Conservation (phyloP, 2,797 vertebrate genomes). For the Schizothorax lantsangensis region DNA sequence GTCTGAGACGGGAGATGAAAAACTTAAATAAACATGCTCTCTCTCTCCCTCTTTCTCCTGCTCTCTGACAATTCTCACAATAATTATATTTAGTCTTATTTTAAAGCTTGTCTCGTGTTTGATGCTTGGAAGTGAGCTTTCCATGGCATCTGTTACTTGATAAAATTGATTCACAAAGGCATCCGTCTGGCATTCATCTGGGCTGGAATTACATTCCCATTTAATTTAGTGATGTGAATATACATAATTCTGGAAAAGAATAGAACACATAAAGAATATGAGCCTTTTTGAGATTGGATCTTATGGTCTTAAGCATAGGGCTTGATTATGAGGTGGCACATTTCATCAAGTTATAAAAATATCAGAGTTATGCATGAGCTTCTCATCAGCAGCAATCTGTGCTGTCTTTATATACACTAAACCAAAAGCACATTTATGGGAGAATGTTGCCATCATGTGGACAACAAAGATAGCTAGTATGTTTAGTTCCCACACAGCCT, state of each 20-base stretch:
- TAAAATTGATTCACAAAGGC: neutral
- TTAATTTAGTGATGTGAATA: constrained; percentile 8
- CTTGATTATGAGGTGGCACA: neutral
- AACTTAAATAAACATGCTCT: constrained; percentile 82
- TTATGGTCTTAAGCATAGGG: neutral
- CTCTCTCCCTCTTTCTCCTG: constrained; percentile 49
- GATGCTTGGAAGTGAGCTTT: neutral
- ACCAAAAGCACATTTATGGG: constrained; percentile 3
- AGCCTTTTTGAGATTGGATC: neutral
- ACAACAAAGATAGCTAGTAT: constrained; percentile 5
- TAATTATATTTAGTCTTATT: constrained; percentile 11
- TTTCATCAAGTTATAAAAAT: constrained; percentile 10
- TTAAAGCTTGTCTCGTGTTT: constrained; percentile 16
- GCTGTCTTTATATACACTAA: neutral
- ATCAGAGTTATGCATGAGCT: neutral
- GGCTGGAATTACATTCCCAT: constrained; percentile 2
- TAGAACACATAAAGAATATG: neutral
- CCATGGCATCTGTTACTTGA: neutral
- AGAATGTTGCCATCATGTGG: constrained; percentile 47
- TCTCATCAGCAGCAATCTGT: constrained; percentile 6
- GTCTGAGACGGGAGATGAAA: constrained; percentile 82
- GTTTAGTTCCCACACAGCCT: constrained; percentile 39
- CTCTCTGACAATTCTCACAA: constrained; percentile 53
- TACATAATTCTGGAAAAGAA: neutral
- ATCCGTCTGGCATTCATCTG: constrained; percentile 7